Evolutionary conservation across 2,113 vertebrate species (phyloP).

Genomic region (Triplophysa tibetana): DNA sequence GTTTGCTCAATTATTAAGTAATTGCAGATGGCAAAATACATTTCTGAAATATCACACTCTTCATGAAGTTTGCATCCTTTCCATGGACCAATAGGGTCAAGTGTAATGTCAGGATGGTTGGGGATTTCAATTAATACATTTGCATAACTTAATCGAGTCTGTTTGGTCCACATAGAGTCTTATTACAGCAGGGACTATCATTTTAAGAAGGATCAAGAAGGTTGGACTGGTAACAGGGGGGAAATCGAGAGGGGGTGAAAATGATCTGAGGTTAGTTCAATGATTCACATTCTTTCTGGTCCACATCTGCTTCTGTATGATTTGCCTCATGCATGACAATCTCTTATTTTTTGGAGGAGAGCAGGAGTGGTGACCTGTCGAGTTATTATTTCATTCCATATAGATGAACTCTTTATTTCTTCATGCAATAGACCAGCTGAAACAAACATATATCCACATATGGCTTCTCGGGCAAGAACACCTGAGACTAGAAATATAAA

Average conservation of each 20-base stretch:
- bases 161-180: conserved; percentile 48
- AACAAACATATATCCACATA: conserved; percentile 22
- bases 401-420: conserved; percentile 46
- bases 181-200: conserved; percentile 41
- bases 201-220: conserved; percentile 46
- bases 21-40: conserved; percentile 18
- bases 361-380: conserved; percentile 34
- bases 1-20: not conserved
- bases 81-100: conserved; percentile 38
- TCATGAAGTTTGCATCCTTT: conserved; percentile 17
- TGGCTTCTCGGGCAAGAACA: not conserved
- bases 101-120: conserved; percentile 42
- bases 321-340: conserved; percentile 55
- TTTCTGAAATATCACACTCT: conserved; percentile 26
- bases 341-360: conserved; percentile 43
- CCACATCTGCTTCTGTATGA: conserved; percentile 42
- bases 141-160: conserved; percentile 58
- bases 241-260: not conserved
- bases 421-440: conserved; percentile 1
- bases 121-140: conserved; percentile 55
- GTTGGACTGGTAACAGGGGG: not conserved
- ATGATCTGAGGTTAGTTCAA: conserved; percentile 21
- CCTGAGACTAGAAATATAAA: conserved; percentile 10
- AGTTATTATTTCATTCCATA: conserved; percentile 43
- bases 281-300: conserved; percentile 38